Base-by-base conservation (phyloP, 2,113 vertebrate genomes). In the Pterocles gutturalis region DNA sequence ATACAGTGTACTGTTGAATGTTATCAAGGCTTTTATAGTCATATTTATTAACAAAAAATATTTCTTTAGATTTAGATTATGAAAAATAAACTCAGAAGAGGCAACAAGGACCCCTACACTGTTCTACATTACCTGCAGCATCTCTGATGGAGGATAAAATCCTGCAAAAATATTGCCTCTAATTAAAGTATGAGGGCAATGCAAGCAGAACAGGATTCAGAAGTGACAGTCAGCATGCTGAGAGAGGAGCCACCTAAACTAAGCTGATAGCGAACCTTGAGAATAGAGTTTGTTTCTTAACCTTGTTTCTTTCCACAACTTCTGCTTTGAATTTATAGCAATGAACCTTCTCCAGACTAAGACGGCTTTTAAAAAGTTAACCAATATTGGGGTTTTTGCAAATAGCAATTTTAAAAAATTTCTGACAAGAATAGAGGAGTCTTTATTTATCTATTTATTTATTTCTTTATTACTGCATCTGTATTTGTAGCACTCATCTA, bases 311-410 rank as follows among this genome's bases (percentile, higher is more conserved):
- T 79, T 66, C 57, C 3, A 9, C 61, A 77, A 43, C 7, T 81
- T 81, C 34, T 73, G 22, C 34, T 60, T 51, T 62, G 38, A 67
- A 28, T 76, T 83, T 53, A 18, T 29, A 81, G 5, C 9, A 54
- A 46, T 11, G 28, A 79, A 31, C 11, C 5, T 58, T 49, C 24
- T 45, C 15, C n/a, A 17, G 33, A 57, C 13, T 34, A 9, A 75
- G 10, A 26, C 2, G 2, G 5, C 17, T 86, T 85, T 71, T 34
- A 73, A 73, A 86, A 94, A 72, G 71, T 14, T 53, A 61, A 43
- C 4, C 3, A 31, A 1, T 57, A 33, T 14, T 36, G 4, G 3
- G 1, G 2, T 2, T 46, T 85, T 85, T 55, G 24, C 9, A 69
- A 33, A 58, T 25, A 34, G 3, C 3, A 20, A 5, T 51, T 86